Base-by-base conservation (phyloP, 2,888 invertebrate genomes). In the Drosophila fulvimacula region DNA sequence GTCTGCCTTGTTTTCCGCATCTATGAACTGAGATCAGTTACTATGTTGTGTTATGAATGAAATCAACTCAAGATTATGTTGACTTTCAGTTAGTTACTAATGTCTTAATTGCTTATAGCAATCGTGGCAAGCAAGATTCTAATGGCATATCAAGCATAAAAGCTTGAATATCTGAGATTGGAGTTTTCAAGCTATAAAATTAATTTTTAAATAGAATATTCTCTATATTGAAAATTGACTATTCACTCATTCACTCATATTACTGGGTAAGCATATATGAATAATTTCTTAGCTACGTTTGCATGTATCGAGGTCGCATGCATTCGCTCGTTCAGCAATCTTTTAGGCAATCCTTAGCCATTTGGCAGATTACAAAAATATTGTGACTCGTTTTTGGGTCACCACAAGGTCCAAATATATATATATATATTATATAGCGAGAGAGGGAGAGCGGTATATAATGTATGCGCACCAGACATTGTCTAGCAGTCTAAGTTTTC, bases 281-380 rank as follows among this genome's bases (percentile, higher is more conserved):
- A 48, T 32, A 17, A 17, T 11, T 7, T n/a, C 17, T 42, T 24
- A 32, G 38, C 48, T 21, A 21, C 46, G 36, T 46, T 49, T 39
- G 0, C 27, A n/a, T 32, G 42, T 46, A 74, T 58, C 27, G 44
- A 67, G 59, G 42, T 15, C 61, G 41, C 44, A 44, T 17, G 55
- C 48, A 36, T 39, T 27, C 15, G 13, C 11, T 32, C 5, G 21
- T 36, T 32, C 21, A 1, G 11, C 15, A 6, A 11, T 5, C 59
- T 10, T n/a, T 39, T 11, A 42, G 39, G 41, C 49, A 62, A n/a
- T n/a, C 21, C 53, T 41, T 24, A 53, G 44, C 53, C 79, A 83
- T 81, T 83, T 74, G 79, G 61, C 38, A 56, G 76, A 83, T 79
- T 81, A 65, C 46, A 57, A 55, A 64, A 66, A 59, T 56, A 38